phyloP scores from a whole-genome alignment of 2,888 invertebrate species.

The Agonopterix alstromeriana region DNA sequence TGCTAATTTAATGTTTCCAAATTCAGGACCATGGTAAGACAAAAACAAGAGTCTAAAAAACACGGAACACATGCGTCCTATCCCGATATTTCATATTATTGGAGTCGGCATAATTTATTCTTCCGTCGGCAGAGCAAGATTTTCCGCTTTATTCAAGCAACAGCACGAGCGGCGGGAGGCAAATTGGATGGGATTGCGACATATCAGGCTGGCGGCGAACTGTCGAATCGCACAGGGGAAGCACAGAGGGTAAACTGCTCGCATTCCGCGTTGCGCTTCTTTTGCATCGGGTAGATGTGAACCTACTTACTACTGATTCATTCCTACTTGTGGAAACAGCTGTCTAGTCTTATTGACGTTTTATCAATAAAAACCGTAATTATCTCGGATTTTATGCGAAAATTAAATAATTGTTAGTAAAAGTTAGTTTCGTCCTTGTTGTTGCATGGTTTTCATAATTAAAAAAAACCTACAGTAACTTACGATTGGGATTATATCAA shows the following conservation, averaged over 20 bases:
- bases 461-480: too few species aligned
- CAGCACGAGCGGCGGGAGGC: conserved; percentile 54
- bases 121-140: conserved; percentile 52
- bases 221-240: conserved; percentile 61
- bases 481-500: too few species aligned
- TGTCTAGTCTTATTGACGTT: too few species aligned
- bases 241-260: conserved; percentile 56
- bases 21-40: too few species aligned
- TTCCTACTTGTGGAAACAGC: conserved; percentile 8
- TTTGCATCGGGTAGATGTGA: conserved; percentile 43
- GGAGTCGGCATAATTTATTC: conserved; percentile 59
- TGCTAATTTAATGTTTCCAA: too few species aligned
- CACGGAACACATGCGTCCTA: conserved; percentile 23
- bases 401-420: too few species aligned
- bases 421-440: too few species aligned
- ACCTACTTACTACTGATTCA: conserved; percentile 38
- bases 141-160: conserved; percentile 66
- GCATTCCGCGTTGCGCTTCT: conserved; percentile 46
- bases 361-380: too few species aligned
- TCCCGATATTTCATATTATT: conserved; percentile 45
- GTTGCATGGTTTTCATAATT: too few species aligned
- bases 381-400: too few species aligned
- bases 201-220: conserved; percentile 61
- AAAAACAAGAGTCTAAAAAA: conserved; percentile 9
- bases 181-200: conserved; percentile 73